Evolutionary conservation across 2,113 vertebrate species (phyloP).

Genomic region (Globicephala melas): DNA sequence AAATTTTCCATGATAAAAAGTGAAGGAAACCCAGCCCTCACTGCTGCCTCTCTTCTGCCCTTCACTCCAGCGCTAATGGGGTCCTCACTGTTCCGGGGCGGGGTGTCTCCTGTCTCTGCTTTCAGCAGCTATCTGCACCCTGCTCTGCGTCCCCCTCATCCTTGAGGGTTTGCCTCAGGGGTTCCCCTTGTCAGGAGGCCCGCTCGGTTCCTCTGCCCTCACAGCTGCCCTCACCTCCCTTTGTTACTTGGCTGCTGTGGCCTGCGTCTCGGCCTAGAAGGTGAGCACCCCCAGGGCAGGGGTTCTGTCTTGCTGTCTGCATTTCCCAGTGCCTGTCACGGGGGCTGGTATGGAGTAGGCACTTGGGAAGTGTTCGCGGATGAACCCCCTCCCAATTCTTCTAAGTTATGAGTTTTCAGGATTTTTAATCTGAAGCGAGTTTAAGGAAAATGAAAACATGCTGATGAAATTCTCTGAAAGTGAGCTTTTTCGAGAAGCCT

Average conservation of each 20-base stretch:
- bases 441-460: slow-evolving; percentile 26
- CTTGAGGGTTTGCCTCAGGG: not conserved
- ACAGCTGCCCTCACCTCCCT: not conserved
- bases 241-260: fast-evolving
- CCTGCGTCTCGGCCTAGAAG: not conserved
- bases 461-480: slow-evolving; percentile 8
- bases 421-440: slow-evolving; percentile 41
- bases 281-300: not conserved
- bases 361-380: not conserved
- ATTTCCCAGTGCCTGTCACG: not conserved
- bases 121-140: fast-evolving
- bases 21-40: not conserved
- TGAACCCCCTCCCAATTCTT: not conserved
- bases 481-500: not conserved
- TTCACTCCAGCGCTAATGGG: fast-evolving
- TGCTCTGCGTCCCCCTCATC: not conserved
- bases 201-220: not conserved
- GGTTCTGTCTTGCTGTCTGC: fast-evolving
- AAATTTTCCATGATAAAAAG: not conserved
- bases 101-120: not conserved
- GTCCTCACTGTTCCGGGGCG: not conserved
- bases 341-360: not conserved
- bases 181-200: not conserved
- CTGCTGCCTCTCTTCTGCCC: not conserved
- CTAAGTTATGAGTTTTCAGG: not conserved